Conservation (phyloP, 1,140 invertebrate genomes). For the Aleiodes sp. region DNA sequence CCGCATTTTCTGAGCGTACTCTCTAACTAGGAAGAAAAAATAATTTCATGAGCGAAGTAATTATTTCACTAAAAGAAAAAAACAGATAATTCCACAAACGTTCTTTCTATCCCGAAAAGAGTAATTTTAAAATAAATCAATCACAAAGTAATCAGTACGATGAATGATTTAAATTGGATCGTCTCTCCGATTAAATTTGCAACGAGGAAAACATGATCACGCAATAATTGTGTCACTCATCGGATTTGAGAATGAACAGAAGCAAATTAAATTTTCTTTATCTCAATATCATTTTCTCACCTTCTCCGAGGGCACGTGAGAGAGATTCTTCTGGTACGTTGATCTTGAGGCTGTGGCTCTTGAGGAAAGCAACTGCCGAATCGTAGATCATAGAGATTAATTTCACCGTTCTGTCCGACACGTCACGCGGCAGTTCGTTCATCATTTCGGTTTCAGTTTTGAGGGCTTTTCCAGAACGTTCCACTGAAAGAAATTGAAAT, state of each 20-base stretch:
- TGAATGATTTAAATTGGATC: background rate
- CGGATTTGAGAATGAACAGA: background rate
- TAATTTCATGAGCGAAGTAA: too few relatives aligned
- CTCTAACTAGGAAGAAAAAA: too few relatives aligned
- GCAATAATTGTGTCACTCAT: constrained; percentile 29
- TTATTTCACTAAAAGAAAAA: too few relatives aligned
- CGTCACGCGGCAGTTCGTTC: constrained; percentile 65
- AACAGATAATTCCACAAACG: too few relatives aligned
- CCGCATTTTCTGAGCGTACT: too few relatives aligned
- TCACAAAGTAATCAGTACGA: background rate
- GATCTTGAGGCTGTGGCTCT: constrained; percentile 71
- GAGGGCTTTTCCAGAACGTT: constrained; percentile 64
- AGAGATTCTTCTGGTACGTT: constrained; percentile 68
- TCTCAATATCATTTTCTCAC: constrained; percentile 56
- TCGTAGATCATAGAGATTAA: constrained; percentile 68
- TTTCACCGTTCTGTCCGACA: constrained; percentile 64
- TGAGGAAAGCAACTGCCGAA: constrained; percentile 67
- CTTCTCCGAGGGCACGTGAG: constrained; percentile 71
- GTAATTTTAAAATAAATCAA: background rate
- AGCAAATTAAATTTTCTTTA: background rate
- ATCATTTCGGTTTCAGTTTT: constrained; percentile 67
- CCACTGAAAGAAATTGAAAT: constrained; percentile 46
- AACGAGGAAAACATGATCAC: constrained; percentile 20
- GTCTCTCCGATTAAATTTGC: constrained; percentile 43
- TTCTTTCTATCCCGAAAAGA: too few relatives aligned